Base-by-base conservation (phyloP, 2,888 invertebrate genomes). In the Cinara cedri region DNA sequence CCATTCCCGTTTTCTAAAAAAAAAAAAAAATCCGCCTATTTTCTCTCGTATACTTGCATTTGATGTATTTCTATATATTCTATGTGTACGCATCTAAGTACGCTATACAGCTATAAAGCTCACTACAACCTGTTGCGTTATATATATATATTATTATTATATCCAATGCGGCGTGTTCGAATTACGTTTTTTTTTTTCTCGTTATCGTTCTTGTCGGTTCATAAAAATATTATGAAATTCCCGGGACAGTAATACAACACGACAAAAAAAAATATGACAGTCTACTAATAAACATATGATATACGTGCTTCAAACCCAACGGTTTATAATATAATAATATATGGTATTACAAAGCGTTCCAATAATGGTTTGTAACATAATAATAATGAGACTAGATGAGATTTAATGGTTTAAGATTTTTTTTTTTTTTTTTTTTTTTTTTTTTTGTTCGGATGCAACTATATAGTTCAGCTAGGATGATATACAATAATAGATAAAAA, bases 351-450 rank as follows among this genome's bases (percentile, higher is more conserved):
- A 68, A 74, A 78, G 70, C 78, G 49, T 70, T 78, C 34, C 68
- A 70, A 70, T 34, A 34, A 78, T 70, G 57, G 63, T 54, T 34
- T 34, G 34, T 34, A 34, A 34, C 34, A 34, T 34, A 34, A 34
- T 34, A 34, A 72, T 62, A 72, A 72, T 78, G 76, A 78, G 57
- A 78, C 78, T 78, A 78, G 51, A 78, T 78, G 78, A 78, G 60
- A 6, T 70, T 34, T 68, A 60, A 78, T 78, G 78, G 60, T 70
- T 60, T 57, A 60, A 70, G 34, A 68, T 24, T 49, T 68, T 60
- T 51, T 65, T 46, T 46, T 46, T 46, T 46, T 46, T 46, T 46
- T 46, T 21, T 66, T 46, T 44, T 44, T 19, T n/a, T 19, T 54
- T n/a, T 34, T 19, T 70, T 57, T 19, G 44, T 72, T 76, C 13